Evolutionary conservation across 1,140 invertebrate genomes (phyloP).

Genomic region (Leptonema lineaticorne): DNA sequence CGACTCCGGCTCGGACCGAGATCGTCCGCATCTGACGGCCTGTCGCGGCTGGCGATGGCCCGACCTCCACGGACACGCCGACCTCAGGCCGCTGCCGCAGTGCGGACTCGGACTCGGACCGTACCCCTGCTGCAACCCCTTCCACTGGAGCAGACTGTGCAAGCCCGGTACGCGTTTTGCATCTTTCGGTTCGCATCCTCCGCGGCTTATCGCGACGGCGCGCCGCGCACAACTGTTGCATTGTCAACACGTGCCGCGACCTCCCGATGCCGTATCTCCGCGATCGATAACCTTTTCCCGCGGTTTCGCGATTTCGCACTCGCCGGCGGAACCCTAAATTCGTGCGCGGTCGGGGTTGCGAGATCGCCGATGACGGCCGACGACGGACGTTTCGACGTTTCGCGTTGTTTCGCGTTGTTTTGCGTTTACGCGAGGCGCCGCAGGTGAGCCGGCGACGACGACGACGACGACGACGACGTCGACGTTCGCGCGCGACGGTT

Average conservation of each 20-base stretch:
- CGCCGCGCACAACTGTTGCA: background rate
- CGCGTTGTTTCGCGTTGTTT: too few relatives aligned
- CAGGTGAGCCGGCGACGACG: background rate
- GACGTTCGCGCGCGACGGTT: background rate
- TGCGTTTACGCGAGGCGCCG: background rate
- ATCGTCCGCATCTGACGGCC: constrained; percentile 46
- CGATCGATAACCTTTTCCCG: background rate
- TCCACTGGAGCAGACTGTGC: constrained; percentile 78
- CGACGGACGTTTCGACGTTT: too few relatives aligned
- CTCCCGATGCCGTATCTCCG: background rate
- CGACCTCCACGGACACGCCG: constrained; percentile 61
- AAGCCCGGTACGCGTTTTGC: constrained; percentile 65
- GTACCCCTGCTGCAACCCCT: constrained; percentile 75
- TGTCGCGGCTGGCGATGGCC: constrained; percentile 71
- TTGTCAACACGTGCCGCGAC: background rate
- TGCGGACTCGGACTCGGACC: constrained; percentile 62
- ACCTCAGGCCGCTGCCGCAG: constrained; percentile 68
- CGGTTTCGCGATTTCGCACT: background rate
- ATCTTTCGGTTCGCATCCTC: background rate
- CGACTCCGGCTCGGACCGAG: constrained; percentile 44
- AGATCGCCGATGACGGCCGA: too few relatives aligned
- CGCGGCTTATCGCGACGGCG: background rate
- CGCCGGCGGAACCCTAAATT: too few relatives aligned
- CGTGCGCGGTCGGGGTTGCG: too few relatives aligned
- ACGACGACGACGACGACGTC: background rate